Evolutionary conservation across 2,113 vertebrate genomes (phyloP).

Genomic region (Nyctereutes procyonoides): DNA sequence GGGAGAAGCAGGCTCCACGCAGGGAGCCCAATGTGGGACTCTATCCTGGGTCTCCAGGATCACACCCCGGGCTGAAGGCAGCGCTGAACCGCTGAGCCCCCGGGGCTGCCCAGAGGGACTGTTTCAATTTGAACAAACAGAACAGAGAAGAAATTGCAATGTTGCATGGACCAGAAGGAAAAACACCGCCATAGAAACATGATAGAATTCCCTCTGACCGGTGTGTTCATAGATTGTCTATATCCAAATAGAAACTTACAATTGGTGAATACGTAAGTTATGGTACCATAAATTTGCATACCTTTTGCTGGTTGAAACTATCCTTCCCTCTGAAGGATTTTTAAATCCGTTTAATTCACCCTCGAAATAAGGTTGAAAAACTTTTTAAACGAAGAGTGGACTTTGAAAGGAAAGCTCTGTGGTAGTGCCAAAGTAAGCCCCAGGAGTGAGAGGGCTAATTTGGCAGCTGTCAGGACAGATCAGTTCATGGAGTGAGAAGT

Average conservation of each 20-base stretch:
- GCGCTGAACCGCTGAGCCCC: no score
- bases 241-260: not conserved
- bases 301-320: not conserved
- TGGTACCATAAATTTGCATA: not conserved
- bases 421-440: not conserved
- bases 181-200: not conserved
- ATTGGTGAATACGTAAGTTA: not conserved
- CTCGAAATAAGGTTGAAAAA: not conserved
- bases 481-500: conserved; percentile 37
- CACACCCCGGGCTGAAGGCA: no score
- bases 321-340: not conserved
- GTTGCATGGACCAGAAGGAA: not conserved
- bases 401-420: conserved; percentile 12
- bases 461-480: conserved; percentile 71
- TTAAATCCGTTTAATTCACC: not conserved
- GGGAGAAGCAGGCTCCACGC: no score
- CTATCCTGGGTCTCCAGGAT: no score
- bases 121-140: not conserved
- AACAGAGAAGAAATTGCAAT: not conserved
- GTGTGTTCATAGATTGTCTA: not conserved
- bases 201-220: not conserved
- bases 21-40: no score
- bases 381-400: not conserved
- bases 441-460: conserved; percentile 41
- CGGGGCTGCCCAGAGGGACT: not conserved